These are phyloP conservation scores for Myanophis thanlyinensis DNA, from an alignment of 2,113 vertebrate species.

Conservation along the genomic window DNA sequence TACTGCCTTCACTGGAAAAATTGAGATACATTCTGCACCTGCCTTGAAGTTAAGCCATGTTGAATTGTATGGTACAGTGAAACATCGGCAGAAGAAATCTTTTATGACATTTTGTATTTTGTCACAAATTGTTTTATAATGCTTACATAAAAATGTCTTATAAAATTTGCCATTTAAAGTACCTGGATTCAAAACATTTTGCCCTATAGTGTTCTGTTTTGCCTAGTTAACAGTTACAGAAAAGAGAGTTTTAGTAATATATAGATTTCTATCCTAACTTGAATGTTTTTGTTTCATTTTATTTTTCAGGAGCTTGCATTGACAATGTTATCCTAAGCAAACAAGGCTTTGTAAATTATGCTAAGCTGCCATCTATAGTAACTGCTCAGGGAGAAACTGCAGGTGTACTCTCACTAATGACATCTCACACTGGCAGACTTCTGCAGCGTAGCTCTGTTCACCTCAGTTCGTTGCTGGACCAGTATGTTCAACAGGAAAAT, in stretches of 20 bases:
- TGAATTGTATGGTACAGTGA: neutral
- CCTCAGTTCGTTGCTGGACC: constrained; percentile 79
- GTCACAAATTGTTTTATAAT: neutral
- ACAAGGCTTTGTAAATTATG: constrained; percentile 78
- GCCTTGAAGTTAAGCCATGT: neutral
- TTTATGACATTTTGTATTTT: neutral
- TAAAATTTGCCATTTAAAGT: neutral
- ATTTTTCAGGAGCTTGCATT: constrained; percentile 80
- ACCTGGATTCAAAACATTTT: neutral
- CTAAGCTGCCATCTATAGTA: constrained; percentile 78
- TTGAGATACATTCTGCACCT: neutral
- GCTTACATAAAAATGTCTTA: neutral
- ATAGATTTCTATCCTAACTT: neutral
- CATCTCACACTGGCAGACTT: constrained; percentile 72
- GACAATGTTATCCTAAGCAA: constrained; percentile 84
- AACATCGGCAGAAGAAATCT: neutral
- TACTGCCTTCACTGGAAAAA: neutral
- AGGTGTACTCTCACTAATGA: constrained; percentile 72
- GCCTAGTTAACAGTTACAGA: neutral
- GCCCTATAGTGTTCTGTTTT: neutral
- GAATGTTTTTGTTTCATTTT: neutral
- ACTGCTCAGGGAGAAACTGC: constrained; percentile 75
- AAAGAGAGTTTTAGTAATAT: neutral
- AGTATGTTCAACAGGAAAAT: constrained; percentile 75
- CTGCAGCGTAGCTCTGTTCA: constrained; percentile 74